Percentiles rank a stretch among this genome's conserved stretches.
These are phyloP conservation scores for Percina caprodes DNA, from an alignment of 2,113 vertebrate genomes.

Conservation along the genomic window DNA sequence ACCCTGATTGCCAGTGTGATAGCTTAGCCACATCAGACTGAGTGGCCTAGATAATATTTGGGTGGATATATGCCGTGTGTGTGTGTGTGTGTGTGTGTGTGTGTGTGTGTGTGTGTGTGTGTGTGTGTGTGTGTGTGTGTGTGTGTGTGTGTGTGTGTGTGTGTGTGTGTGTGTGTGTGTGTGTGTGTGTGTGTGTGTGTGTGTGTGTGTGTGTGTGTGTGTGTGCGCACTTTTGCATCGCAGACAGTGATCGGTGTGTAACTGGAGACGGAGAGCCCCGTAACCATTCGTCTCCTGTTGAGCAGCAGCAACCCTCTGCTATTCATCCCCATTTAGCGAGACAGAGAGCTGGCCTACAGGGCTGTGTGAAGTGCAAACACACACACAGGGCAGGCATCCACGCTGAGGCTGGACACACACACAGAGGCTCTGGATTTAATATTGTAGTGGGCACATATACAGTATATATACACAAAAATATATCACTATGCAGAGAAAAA, in stretches of 20 bases:
- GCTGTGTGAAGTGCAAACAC: constrained; percentile 59
- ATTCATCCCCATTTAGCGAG: constrained; percentile 77
- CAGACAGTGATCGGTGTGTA: constrained; percentile 56
- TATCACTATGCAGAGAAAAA: not conserved
- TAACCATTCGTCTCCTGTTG: constrained; percentile 68
- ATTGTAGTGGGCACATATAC: not conserved
- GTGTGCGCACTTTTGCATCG: constrained; percentile 19
- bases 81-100: not conserved
- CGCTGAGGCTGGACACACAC: constrained; percentile 20
- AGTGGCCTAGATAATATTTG: constrained; percentile 46
- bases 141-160: not conserved
- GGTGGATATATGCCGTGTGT: constrained; percentile 9
- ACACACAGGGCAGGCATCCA: not conserved
- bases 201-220: not conserved
- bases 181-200: not conserved
- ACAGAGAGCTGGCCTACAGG: constrained; percentile 68
- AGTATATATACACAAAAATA: not conserved
- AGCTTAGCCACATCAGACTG: constrained; percentile 14
- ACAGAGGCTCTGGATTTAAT: constrained; percentile 23
- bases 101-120: not conserved
- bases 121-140: not conserved
- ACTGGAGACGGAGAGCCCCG: constrained; percentile 60
- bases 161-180: constrained; percentile 8
- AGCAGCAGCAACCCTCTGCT: constrained; percentile 65
- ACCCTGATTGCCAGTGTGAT: constrained; percentile 22